Evolutionary conservation across 2,113 vertebrate species (phyloP).

Genomic region (Muscicapa adusta): DNA sequence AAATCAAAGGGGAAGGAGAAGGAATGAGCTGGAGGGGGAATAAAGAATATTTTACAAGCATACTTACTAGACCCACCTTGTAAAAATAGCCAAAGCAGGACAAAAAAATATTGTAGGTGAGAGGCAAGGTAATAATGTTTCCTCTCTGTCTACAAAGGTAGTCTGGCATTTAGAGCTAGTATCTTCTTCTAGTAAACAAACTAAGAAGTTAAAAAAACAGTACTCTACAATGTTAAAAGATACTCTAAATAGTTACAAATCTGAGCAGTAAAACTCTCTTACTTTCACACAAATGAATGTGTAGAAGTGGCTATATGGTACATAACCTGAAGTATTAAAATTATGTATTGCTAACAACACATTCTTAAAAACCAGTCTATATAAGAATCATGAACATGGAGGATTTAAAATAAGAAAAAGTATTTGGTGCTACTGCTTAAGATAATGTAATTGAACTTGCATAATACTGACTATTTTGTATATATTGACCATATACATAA

Average conservation of each 20-base stretch:
- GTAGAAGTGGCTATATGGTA: neutral
- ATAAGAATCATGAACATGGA: neutral
- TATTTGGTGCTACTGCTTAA: neutral
- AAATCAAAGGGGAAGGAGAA: neutral
- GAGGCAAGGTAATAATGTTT: neutral
- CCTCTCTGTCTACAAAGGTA: neutral
- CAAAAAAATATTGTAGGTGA: neutral
- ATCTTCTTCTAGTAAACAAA: neutral
- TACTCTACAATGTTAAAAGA: neutral
- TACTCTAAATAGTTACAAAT: neutral
- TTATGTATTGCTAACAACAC: neutral
- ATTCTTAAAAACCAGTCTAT: neutral
- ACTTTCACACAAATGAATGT: neutral
- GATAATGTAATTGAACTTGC: neutral
- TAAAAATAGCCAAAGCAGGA: neutral
- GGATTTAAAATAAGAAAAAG: neutral
- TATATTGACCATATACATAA: neutral
- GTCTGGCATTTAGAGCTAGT: neutral
- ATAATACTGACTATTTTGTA: neutral
- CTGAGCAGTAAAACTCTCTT: neutral
- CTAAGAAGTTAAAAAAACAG: accelerated
- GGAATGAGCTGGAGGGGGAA: accelerated
- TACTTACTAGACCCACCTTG: accelerated
- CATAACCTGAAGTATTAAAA: neutral
- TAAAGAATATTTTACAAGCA: neutral